Base-by-base conservation (phyloP, 2,888 invertebrate genomes). In the Imbricaverruca yamaguchii region DNA sequence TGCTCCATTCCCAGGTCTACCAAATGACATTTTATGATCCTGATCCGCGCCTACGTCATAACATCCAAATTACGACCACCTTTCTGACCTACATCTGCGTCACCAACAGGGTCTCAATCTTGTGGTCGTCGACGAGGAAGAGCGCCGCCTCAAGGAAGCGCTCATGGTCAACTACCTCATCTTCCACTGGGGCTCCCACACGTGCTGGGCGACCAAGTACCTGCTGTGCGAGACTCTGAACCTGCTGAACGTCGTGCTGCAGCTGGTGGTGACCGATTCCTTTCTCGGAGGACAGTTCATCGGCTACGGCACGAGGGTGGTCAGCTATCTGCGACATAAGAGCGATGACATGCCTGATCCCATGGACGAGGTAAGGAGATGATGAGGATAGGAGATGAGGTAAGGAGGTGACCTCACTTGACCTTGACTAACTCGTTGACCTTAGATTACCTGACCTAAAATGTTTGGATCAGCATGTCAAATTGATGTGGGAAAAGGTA, bases 251-350 rank as follows among this genome's bases (percentile, higher is more conserved):
- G 57, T 55, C 11, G 78, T 57, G 56, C 57, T 78, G 10, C 78
- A 78, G 23, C 23, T 78, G 56, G 7, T 57, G 23, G 23, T 78
- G 23, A 78, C 78, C 4, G 78, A 78, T 25, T 12, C 12, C 23
- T 78, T 78, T 23, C 82, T 85, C 18, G 85, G 85, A 18, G 83
- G 83, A 11, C 83, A 83, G 74, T 85, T 85, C 80, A 23, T 82
- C 11, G 82, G 83, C 12, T 85, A 85, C 79, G 85, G 85, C 4
- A 67, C 83, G 9, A 83, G 85, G 61, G 85, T 85, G 13, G 77
- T 85, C 0, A 80, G 83, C 53, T 85, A 84, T 78, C 79, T 84
- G 9, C 74, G 83, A 83, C 25, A 84, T 84, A 53, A 83, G 83
- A 11, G 81, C 81, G 12, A 83, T 84, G 63, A 81, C 2, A 57